Conservation (phyloP, 2,113 vertebrate genomes). For the Chlamydotis undulata region DNA sequence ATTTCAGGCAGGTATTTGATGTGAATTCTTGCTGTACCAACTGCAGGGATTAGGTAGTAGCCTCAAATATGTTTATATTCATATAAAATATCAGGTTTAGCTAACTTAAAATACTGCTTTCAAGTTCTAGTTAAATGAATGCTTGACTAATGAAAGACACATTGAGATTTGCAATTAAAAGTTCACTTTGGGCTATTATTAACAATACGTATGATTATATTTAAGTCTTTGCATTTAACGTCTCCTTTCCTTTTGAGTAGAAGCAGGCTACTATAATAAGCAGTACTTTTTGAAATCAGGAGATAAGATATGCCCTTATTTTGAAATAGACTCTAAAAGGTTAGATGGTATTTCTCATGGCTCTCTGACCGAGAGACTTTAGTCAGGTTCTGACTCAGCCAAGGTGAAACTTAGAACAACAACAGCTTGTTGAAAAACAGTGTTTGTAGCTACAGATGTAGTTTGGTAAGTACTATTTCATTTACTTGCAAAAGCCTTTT, state of each 20-base stretch:
- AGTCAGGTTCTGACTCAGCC: background rate
- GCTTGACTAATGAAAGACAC: background rate
- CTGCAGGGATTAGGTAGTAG: background rate
- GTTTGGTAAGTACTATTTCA: background rate
- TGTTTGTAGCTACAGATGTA: background rate
- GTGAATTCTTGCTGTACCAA: background rate
- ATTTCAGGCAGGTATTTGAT: background rate
- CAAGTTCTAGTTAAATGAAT: background rate
- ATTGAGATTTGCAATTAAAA: background rate
- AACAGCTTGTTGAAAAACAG: background rate
- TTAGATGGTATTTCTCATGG: background rate
- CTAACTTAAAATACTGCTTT: background rate
- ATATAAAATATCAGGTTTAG: background rate
- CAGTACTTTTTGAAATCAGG: background rate
- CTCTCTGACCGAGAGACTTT: background rate
- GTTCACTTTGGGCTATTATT: background rate
- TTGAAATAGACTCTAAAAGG: background rate
- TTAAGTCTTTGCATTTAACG: background rate
- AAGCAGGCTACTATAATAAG: background rate
- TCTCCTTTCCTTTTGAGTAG: background rate
- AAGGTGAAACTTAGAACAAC: background rate
- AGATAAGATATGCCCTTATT: background rate
- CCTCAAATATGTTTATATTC: background rate
- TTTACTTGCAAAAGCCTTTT: background rate
- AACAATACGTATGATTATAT: background rate